Conservation (phyloP, 2,888 invertebrate genomes). For the Biston stratarius region DNA sequence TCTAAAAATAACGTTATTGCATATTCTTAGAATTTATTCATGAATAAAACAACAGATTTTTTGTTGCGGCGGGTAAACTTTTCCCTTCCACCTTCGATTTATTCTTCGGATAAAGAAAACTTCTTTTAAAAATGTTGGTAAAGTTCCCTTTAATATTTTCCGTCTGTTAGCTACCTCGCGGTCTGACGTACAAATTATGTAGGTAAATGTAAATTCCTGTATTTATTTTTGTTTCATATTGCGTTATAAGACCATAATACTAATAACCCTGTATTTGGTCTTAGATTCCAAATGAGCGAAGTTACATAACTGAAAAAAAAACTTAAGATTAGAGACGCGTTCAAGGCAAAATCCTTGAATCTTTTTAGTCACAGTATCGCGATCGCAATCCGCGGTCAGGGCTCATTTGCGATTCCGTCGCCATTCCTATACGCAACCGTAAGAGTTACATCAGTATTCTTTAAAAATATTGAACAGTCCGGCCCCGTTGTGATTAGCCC, state of each 20-base stretch:
- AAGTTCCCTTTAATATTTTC: conserved; percentile 84
- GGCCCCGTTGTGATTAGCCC: too few species aligned
- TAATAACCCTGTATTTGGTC: too few species aligned
- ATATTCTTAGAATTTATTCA: conserved; percentile 68
- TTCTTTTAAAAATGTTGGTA: conserved; percentile 83
- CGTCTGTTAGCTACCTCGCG: conserved; percentile 78
- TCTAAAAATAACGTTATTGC: conserved; percentile 33
- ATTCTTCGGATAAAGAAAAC: conserved; percentile 84
- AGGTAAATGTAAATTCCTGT: conserved; percentile 73
- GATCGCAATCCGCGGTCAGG: conserved; percentile 59
- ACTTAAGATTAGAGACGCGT: conserved; percentile 30
- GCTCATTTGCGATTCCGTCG: conserved; percentile 68
- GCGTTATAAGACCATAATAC: neutral
- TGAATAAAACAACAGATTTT: conserved; percentile 86
- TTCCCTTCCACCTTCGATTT: conserved; percentile 85
- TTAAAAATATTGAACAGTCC: too few species aligned
- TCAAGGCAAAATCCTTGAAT: conserved; percentile 59
- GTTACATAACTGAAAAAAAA: neutral
- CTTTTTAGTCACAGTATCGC: conserved; percentile 67
- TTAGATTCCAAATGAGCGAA: conserved; percentile 5
- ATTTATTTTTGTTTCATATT: conserved; percentile 43
- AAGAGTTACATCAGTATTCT: neutral
- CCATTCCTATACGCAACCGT: conserved; percentile 10
- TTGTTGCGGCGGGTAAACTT: conserved; percentile 78
- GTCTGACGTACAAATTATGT: conserved; percentile 75